phyloP scores from a whole-genome alignment of 2,113 vertebrate genomes.

The Misgurnus mizolepis region DNA sequence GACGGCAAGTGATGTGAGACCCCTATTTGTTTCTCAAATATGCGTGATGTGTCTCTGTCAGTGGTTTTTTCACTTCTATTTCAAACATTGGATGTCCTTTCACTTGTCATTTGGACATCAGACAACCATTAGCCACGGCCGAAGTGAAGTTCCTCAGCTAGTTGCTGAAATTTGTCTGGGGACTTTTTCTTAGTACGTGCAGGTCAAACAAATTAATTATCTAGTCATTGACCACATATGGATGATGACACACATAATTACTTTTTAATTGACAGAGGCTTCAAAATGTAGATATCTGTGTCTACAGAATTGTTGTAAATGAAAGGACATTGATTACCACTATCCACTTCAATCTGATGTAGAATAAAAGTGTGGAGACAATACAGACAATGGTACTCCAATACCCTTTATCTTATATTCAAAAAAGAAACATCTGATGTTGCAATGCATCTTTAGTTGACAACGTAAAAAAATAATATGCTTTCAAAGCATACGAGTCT shows the following conservation, averaged over 20 bases:
- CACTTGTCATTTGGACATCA: slow-evolving; percentile 59
- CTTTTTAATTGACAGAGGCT: not conserved
- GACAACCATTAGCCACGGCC: slow-evolving; percentile 51
- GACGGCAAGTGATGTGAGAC: slow-evolving; percentile 62
- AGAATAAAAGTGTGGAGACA: not conserved
- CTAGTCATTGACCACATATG: slow-evolving; percentile 13
- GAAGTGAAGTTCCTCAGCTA: slow-evolving; percentile 25
- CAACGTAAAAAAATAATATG: too few species aligned
- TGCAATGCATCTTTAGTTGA: too few species aligned
- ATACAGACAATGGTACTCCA: not conserved
- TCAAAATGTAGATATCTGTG: not conserved
- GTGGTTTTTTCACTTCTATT: slow-evolving; percentile 60
- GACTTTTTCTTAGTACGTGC: slow-evolving; percentile 19
- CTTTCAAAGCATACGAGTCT: too few species aligned
- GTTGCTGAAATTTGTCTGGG: slow-evolving; percentile 36
- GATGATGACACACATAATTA: not conserved
- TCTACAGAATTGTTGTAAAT: not conserved
- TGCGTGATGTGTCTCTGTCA: slow-evolving; percentile 55
- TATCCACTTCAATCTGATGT: not conserved
- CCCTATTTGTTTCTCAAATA: slow-evolving; percentile 67
- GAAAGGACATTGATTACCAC: not conserved
- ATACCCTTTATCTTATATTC: too few species aligned
- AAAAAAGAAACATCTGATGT: too few species aligned
- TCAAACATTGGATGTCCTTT: slow-evolving; percentile 53
- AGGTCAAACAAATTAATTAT: slow-evolving; percentile 23